A percentile compares a stretch with the other conserved stretches of the same genome.
phyloP scores from a whole-genome alignment of 1,140 invertebrate species.

The Ectropis grisescens region DNA sequence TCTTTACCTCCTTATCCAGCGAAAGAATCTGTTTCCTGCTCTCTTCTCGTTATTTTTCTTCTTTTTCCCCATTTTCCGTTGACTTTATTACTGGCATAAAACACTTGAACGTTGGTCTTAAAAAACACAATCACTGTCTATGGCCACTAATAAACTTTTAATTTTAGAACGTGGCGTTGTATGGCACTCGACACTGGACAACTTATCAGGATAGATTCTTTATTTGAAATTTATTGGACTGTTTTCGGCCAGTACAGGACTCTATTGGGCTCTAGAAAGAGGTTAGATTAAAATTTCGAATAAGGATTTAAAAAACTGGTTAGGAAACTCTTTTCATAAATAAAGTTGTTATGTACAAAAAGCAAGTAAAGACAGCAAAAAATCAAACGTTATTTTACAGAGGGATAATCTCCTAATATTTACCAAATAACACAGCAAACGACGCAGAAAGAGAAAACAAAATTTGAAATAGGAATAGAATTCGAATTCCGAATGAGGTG shows the following conservation, averaged over 20 bases:
- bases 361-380: too few species aligned
- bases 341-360: too few species aligned
- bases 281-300: too few species aligned
- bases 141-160: slow-evolving; percentile 7
- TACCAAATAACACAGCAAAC: slow-evolving; percentile 14
- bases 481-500: slow-evolving; percentile 23
- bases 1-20: slow-evolving; percentile 57
- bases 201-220: slow-evolving; percentile 6
- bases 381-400: too few species aligned
- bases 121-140: slow-evolving; percentile 12
- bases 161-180: slow-evolving; percentile 5
- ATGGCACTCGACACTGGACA: slow-evolving; percentile 6
- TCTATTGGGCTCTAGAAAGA: slow-evolving; percentile 43
- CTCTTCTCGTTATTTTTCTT: slow-evolving; percentile 50
- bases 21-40: slow-evolving; percentile 50
- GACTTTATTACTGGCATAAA: slow-evolving; percentile 21
- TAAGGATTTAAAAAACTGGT: too few species aligned
- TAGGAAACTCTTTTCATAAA: too few species aligned
- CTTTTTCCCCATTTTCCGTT: slow-evolving; percentile 51
- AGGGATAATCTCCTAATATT: slow-evolving; percentile 11
- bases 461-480: slow-evolving; percentile 2
- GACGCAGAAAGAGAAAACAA: background rate
- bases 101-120: slow-evolving; percentile 14
- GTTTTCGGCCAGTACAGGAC: slow-evolving; percentile 50
- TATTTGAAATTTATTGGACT: slow-evolving; percentile 18